Conservation (phyloP, 2,888 invertebrate genomes). For the Xestia xanthographa region DNA sequence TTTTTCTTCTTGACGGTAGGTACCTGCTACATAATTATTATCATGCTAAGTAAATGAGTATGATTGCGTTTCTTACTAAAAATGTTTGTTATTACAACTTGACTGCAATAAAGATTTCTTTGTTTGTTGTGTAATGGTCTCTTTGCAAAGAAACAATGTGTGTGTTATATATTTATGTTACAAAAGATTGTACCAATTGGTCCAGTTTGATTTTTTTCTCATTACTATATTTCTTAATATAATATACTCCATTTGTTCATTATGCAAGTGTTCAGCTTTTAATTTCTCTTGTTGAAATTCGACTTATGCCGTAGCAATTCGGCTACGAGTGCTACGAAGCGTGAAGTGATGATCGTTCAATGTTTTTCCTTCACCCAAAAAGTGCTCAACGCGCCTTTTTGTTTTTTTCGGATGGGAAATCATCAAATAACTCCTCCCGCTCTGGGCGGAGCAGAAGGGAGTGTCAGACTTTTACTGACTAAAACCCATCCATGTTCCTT, state of each 20-base stretch:
- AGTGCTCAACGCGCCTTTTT: no score
- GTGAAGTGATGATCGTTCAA: no score
- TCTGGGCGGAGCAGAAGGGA: no score
- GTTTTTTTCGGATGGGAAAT: no score
- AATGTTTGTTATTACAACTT: not conserved
- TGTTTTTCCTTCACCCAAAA: no score
- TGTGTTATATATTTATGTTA: not conserved
- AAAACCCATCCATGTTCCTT: no score
- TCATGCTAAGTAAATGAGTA: not conserved
- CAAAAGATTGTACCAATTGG: slow-evolving; percentile 74
- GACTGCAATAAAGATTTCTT: not conserved
- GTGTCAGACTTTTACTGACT: no score
- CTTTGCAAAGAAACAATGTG: not conserved
- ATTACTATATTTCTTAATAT: no score
- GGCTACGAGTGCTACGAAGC: no score
- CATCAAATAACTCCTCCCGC: no score
- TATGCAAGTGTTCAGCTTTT: slow-evolving; percentile 79
- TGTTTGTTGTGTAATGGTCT: not conserved
- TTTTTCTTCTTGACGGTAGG: not conserved
- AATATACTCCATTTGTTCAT: slow-evolving; percentile 80
- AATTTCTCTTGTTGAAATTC: slow-evolving; percentile 74
- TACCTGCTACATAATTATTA: no score
- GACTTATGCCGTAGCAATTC: no score
- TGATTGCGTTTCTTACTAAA: not conserved
- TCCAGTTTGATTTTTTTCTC: slow-evolving; percentile 83